Conservation (phyloP, 2,113 vertebrate species). For the Apeltes quadracus region DNA sequence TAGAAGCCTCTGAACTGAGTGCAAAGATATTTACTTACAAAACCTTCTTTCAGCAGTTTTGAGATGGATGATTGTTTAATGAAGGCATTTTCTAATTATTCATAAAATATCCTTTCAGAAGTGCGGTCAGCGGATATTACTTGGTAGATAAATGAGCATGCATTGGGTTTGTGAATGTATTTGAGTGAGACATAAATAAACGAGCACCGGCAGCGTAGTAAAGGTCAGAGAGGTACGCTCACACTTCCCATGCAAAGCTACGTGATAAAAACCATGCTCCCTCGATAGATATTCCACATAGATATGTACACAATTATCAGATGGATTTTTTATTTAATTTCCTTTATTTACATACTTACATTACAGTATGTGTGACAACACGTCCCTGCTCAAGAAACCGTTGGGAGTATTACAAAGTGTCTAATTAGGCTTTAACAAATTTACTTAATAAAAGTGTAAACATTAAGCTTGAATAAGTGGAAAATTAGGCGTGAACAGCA, state of each 20-base stretch:
- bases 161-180: constrained; percentile 47
- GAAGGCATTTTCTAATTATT: constrained; percentile 55
- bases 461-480: no score
- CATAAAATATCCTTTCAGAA: constrained; percentile 62
- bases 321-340: no score
- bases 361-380: no score
- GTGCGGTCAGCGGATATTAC: constrained; percentile 68
- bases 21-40: constrained; percentile 15
- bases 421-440: no score
- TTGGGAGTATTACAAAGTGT: no score
- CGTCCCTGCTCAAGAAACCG: no score
- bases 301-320: no score
- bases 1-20: constrained; percentile 7
- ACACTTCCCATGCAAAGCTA: constrained; percentile 10
- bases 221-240: constrained; percentile 54
- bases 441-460: no score
- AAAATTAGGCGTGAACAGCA: not conserved
- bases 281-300: no score
- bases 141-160: constrained; percentile 65
- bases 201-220: constrained; percentile 22
- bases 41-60: constrained; percentile 55
- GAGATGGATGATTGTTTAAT: constrained; percentile 58
- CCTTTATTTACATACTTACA: no score
- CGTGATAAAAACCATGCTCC: constrained; percentile 1
- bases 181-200: constrained; percentile 50